These are phyloP conservation scores for Lophius americanus DNA, from an alignment of 2,797 vertebrate genomes.

Conservation along the genomic window DNA sequence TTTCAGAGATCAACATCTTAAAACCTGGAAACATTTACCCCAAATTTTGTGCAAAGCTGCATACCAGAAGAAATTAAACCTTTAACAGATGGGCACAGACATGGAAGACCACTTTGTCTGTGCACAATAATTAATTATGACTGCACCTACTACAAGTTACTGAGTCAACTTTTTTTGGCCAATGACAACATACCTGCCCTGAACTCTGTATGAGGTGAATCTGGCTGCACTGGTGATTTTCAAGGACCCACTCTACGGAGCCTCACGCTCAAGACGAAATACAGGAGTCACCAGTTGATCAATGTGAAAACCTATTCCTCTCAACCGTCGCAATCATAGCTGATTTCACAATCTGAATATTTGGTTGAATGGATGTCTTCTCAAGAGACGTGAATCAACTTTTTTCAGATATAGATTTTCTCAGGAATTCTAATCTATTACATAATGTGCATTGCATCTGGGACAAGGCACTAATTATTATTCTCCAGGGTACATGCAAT, in stretches of 20 bases:
- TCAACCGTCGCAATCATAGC: background rate
- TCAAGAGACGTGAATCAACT: background rate
- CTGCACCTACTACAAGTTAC: constrained; percentile 7
- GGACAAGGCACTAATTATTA: constrained; percentile 21
- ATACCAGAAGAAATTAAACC: background rate
- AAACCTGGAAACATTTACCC: background rate
- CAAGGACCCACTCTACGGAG: constrained; percentile 73
- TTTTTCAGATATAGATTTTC: background rate
- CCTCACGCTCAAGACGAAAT: constrained; percentile 46
- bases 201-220: constrained; percentile 60
- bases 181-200: constrained; percentile 37
- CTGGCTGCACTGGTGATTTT: constrained; percentile 65
- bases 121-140: background rate
- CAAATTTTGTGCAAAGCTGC: background rate
- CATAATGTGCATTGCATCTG: background rate
- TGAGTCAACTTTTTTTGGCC: constrained; percentile 43
- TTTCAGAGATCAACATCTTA: no score
- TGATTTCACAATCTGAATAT: constrained; percentile 3
- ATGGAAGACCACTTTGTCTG: constrained; percentile 11
- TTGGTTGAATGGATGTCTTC: background rate
- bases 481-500: constrained; percentile 1
- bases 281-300: constrained; percentile 34
- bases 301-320: constrained; percentile 12
- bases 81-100: background rate
- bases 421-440: background rate